These are phyloP conservation scores for Atherinosoma microstoma DNA, from an alignment of 2,797 vertebrate genomes.

Conservation along the genomic window DNA sequence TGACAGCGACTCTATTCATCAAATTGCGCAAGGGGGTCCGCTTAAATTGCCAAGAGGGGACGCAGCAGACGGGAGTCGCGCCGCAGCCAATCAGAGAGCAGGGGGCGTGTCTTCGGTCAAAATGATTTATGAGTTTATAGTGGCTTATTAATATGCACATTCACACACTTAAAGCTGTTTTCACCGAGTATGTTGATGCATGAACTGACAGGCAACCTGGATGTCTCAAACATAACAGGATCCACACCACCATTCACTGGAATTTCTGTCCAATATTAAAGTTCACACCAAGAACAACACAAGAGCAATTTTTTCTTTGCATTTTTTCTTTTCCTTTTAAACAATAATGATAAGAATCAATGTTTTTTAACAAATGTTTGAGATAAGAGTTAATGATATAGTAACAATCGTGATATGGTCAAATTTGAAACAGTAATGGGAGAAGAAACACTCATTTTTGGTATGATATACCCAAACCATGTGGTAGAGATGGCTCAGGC, in stretches of 20 bases:
- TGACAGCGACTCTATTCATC: constrained; percentile 72
- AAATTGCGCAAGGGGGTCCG: constrained; percentile 66
- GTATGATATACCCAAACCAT: too few species aligned
- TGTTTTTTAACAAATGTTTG: too few species aligned
- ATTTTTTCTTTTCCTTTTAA: too few species aligned
- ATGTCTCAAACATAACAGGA: not conserved
- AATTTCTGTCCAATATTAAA: not conserved
- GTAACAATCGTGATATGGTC: too few species aligned
- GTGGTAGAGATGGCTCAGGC: too few species aligned
- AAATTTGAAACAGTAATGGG: too few species aligned
- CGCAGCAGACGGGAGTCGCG: constrained; percentile 35
- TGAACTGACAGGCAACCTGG: not conserved
- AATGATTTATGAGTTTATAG: constrained; percentile 76
- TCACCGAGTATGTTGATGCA: not conserved
- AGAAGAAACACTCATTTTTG: too few species aligned
- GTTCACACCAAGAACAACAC: not conserved
- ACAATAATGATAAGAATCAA: too few species aligned
- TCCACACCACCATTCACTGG: not conserved
- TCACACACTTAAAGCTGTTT: constrained; percentile 12
- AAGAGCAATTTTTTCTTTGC: not conserved
- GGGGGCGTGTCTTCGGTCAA: constrained; percentile 71
- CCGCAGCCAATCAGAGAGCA: constrained; percentile 67
- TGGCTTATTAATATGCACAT: constrained; percentile 61
- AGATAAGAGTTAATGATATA: too few species aligned
- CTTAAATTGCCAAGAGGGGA: constrained; percentile 70